A percentile compares a stretch with the other conserved stretches of the same genome.
phyloP scores from a whole-genome alignment of 1,140 invertebrate species.

The Hylaeus volcanicus region DNA sequence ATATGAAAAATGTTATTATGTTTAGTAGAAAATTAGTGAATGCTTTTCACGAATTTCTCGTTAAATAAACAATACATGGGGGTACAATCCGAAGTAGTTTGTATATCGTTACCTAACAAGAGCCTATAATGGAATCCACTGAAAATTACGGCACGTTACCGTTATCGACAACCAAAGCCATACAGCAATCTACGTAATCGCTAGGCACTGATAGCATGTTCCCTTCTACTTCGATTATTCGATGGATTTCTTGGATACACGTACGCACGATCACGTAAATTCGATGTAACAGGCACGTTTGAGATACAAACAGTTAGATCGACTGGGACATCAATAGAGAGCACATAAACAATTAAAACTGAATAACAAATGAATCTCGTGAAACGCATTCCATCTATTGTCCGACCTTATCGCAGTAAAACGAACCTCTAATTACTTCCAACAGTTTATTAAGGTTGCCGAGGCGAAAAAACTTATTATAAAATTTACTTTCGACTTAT shows the following conservation, averaged over 20 bases:
- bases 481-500: not conserved
- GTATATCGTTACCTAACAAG: not conserved
- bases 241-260: slow-evolving; percentile 3
- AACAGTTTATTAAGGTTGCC: no score
- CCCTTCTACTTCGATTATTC: not conserved
- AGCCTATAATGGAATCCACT: not conserved
- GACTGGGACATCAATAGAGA: no score
- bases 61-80: not conserved
- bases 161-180: slow-evolving; percentile 11
- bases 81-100: not conserved
- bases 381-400: no score
- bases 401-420: no score
- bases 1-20: not conserved
- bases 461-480: no score
- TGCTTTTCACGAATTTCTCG: not conserved
- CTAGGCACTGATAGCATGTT: not conserved
- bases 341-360: no score
- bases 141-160: not conserved
- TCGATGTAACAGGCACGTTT: not conserved
- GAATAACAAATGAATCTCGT: no score
- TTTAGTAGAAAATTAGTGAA: not conserved
- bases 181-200: not conserved
- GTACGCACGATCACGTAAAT: not conserved
- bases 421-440: no score
- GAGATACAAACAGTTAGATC: no score